Evolutionary conservation across 2,797 vertebrate genomes (phyloP).

Genomic region (Schizopygopsis malacanthus): DNA sequence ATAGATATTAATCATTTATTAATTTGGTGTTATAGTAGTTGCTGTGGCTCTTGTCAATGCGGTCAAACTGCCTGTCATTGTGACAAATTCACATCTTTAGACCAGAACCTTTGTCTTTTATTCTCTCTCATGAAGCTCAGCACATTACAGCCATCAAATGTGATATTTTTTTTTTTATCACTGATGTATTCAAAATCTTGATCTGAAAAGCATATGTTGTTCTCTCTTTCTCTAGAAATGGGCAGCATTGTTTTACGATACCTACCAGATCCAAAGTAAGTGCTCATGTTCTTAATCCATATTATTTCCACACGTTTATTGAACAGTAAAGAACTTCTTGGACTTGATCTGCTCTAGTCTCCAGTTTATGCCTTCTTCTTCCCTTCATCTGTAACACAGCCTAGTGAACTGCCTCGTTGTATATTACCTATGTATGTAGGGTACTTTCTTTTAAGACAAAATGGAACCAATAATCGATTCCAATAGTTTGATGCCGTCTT

Average conservation of each 20-base stretch:
- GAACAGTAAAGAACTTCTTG: background rate
- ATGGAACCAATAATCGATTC: background rate
- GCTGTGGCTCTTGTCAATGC: no score
- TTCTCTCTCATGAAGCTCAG: background rate
- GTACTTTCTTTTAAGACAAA: background rate
- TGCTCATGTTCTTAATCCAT: constrained; percentile 37
- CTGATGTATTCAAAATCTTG: background rate
- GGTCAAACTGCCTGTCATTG: background rate
- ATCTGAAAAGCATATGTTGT: background rate
- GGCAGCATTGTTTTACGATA: constrained; percentile 96
- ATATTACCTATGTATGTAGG: no score
- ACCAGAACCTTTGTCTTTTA: background rate
- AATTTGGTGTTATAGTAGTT: background rate
- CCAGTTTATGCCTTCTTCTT: background rate
- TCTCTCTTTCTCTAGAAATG: constrained; percentile 80
- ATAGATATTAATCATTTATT: background rate
- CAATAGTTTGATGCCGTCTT: background rate
- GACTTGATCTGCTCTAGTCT: background rate
- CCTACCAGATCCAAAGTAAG: constrained; percentile 89
- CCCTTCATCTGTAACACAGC: background rate
- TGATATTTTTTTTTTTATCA: background rate
- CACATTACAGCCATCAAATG: background rate
- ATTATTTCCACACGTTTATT: background rate
- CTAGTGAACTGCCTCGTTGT: background rate
- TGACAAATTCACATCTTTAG: background rate